phyloP scores from a whole-genome alignment of 2,888 invertebrate genomes.

The Cyclophora punctaria region DNA sequence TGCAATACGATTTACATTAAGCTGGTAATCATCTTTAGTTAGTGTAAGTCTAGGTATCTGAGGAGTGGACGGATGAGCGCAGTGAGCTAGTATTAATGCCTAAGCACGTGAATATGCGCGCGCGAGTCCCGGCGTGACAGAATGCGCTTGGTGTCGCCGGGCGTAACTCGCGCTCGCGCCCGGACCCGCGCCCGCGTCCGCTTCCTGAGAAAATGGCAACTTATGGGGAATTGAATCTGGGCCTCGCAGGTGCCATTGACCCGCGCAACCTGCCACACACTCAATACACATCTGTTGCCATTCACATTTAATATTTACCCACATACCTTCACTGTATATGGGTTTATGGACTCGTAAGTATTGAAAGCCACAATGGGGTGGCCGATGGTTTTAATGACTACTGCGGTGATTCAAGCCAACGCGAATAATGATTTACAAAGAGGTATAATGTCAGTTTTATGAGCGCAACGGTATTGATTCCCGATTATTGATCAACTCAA shows the following conservation, averaged over 20 bases:
- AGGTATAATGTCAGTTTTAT: conserved; percentile 13
- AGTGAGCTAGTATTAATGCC: conserved; percentile 63
- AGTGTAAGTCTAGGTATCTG: no score
- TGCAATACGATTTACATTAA: no score
- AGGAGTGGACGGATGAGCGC: conserved; percentile 29
- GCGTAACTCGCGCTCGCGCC: conserved; percentile 35
- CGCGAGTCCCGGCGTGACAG: conserved; percentile 62
- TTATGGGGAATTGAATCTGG: conserved; percentile 71
- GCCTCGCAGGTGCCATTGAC: conserved; percentile 65
- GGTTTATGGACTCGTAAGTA: conserved; percentile 48
- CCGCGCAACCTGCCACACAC: conserved; percentile 51
- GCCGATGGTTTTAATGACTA: conserved; percentile 36
- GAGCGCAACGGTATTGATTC: conserved; percentile 5
- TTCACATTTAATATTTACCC: conserved; percentile 57
- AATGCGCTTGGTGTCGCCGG: conserved; percentile 50
- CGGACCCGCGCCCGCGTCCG: conserved; percentile 23
- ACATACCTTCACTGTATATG: conserved; percentile 42
- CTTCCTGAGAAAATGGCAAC: conserved; percentile 73
- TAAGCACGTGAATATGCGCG: conserved; percentile 63
- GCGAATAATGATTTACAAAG: conserved; percentile 19
- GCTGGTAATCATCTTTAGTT: no score
- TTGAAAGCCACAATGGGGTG: conserved; percentile 43
- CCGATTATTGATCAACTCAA: neutral
- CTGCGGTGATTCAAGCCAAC: conserved; percentile 29
- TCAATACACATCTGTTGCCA: conserved; percentile 55